Percentiles rank a stretch among this genome's conserved stretches.
Evolutionary conservation across 2,113 vertebrate genomes (phyloP).

Genomic region (Corvus moneduloides): DNA sequence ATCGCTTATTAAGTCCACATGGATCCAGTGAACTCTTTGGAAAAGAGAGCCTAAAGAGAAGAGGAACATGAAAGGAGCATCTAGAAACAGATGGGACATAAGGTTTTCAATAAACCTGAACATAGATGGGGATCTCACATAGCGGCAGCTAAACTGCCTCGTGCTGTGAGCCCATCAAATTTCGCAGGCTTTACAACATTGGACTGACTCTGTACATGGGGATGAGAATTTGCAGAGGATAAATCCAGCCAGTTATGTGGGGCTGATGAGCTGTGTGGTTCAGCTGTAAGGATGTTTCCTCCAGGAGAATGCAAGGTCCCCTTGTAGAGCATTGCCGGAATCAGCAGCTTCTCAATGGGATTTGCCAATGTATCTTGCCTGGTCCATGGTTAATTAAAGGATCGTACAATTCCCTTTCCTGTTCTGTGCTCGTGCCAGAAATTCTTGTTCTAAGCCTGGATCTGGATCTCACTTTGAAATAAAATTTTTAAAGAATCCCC

Average conservation of each 20-base stretch:
- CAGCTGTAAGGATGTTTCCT: neutral
- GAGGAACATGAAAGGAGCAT: constrained; percentile 34
- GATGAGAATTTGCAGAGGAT: constrained; percentile 32
- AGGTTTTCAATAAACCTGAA: constrained; percentile 42
- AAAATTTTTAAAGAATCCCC: neutral
- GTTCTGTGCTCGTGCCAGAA: neutral
- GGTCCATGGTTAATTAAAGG: neutral
- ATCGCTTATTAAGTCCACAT: constrained; percentile 21
- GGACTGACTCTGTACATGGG: neutral
- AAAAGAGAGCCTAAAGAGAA: constrained; percentile 22
- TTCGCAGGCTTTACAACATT: constrained; percentile 27
- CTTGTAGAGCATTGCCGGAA: neutral
- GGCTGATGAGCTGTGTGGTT: constrained; percentile 23
- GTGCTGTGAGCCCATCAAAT: constrained; percentile 55
- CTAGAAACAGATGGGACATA: constrained; percentile 48
- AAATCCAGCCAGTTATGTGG: neutral
- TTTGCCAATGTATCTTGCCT: neutral
- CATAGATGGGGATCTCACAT: neutral
- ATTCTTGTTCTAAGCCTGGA: neutral
- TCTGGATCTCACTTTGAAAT: neutral
- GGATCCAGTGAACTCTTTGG: neutral
- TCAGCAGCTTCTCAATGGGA: neutral
- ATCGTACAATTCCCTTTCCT: neutral
- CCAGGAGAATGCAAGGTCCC: neutral
- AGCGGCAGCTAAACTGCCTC: constrained; percentile 15